Conservation (phyloP, 2,797 vertebrate species). For the Neopelma chrysocephalum region DNA sequence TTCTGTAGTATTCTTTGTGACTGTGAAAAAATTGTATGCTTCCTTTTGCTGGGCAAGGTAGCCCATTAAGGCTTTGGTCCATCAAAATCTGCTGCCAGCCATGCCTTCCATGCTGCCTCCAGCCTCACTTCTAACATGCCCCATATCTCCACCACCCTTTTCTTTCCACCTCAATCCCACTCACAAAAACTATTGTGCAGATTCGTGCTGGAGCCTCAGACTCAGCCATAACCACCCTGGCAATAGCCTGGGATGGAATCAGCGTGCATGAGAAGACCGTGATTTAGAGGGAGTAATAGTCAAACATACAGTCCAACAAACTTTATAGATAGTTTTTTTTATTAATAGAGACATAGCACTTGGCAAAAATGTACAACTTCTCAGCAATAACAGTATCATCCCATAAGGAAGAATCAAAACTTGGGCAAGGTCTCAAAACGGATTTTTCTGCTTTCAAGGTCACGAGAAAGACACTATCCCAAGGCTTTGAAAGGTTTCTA, state of each 20-base stretch:
- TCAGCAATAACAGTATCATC: background rate
- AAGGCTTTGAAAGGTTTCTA: slow-evolving; percentile 26
- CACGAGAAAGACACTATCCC: background rate
- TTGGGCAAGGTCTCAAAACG: background rate
- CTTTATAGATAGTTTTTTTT: background rate
- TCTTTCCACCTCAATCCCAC: background rate
- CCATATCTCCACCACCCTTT: background rate
- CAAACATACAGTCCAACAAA: background rate
- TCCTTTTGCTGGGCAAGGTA: background rate
- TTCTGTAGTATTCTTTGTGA: background rate
- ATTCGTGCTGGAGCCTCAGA: background rate
- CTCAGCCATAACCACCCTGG: background rate
- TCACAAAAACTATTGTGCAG: background rate
- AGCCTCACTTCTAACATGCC: background rate
- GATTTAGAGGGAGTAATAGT: background rate
- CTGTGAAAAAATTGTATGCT: rapidly evolving
- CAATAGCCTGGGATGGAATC: rapidly evolving
- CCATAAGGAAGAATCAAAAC: background rate
- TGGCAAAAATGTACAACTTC: background rate
- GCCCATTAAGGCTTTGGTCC: background rate
- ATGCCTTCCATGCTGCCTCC: background rate
- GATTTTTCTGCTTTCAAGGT: background rate
- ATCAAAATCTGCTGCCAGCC: background rate
- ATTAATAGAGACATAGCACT: background rate
- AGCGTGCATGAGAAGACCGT: background rate